These are phyloP conservation scores for Centrocercus urophasianus DNA, from an alignment of 2,113 vertebrate genomes.

Conservation along the genomic window DNA sequence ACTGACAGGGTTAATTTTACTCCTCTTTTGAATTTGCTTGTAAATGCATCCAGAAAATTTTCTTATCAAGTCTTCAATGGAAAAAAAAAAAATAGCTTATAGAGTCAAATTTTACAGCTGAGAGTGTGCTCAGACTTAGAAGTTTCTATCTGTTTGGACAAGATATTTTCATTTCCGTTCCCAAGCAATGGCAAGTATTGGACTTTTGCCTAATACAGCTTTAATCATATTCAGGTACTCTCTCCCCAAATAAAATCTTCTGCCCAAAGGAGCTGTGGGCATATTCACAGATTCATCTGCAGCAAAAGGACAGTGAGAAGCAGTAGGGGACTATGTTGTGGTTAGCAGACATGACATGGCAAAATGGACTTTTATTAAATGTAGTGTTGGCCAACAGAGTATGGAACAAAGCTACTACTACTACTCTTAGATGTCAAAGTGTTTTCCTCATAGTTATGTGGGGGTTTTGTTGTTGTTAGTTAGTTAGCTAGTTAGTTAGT, in stretches of 20 bases:
- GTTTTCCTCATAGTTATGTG: accelerated
- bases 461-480: too few relatives aligned
- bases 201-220: neutral
- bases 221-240: accelerated
- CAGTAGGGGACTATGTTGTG: neutral
- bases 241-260: neutral
- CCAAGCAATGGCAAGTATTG: neutral
- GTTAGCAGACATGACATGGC: accelerated
- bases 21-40: neutral
- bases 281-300: neutral
- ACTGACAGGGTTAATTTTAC: neutral
- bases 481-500: too few relatives aligned
- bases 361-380: neutral
- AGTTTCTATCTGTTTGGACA: neutral
- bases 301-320: neutral
- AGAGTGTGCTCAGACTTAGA: neutral
- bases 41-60: neutral
- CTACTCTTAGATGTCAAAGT: neutral
- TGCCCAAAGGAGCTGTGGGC: neutral
- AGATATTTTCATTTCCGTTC: neutral
- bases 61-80: neutral
- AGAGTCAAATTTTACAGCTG: neutral
- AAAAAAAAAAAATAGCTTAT: neutral
- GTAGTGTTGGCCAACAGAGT: neutral
- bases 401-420: neutral